These are phyloP conservation scores for Miniopterus natalensis DNA, from an alignment of 2,113 vertebrate species.

Conservation along the genomic window DNA sequence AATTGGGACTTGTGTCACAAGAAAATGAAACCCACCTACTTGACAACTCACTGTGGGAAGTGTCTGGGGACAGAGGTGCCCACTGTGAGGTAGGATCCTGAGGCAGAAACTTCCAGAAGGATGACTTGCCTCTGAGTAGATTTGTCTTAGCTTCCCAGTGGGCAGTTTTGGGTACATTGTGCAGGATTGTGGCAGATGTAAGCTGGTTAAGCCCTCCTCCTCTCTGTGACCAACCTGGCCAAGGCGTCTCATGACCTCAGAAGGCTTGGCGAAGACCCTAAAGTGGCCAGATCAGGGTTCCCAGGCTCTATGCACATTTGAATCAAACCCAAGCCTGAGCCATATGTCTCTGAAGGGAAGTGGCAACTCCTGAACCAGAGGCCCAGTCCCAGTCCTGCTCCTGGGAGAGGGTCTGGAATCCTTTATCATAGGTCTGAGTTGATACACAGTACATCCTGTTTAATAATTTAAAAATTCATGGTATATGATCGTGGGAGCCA, in stretches of 20 bases:
- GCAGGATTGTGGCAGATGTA: not conserved
- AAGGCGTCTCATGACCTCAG: accelerated
- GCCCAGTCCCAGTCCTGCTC: not conserved
- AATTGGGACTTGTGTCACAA: not conserved
- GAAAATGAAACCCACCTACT: not conserved
- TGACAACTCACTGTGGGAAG: not conserved
- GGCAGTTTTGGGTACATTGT: not conserved
- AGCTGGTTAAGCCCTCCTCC: too few relatives aligned
- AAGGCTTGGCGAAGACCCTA: not conserved
- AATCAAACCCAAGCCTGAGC: not conserved
- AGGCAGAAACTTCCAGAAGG: not conserved
- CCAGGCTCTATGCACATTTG: not conserved
- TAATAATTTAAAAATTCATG: not conserved
- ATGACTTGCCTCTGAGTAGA: accelerated
- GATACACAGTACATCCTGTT: not conserved
- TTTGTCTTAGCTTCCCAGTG: not conserved
- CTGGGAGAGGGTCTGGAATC: not conserved
- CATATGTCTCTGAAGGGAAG: not conserved
- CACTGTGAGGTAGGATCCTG: not conserved
- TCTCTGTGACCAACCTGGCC: not conserved
- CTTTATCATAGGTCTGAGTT: not conserved
- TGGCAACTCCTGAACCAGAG: not conserved
- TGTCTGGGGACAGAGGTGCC: not conserved
- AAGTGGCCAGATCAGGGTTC: not conserved
- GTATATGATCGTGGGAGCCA: conserved; percentile 52